Evolutionary conservation across 2,113 vertebrate species (phyloP).

Genomic region (Cryptoleucopteryx plumbea): DNA sequence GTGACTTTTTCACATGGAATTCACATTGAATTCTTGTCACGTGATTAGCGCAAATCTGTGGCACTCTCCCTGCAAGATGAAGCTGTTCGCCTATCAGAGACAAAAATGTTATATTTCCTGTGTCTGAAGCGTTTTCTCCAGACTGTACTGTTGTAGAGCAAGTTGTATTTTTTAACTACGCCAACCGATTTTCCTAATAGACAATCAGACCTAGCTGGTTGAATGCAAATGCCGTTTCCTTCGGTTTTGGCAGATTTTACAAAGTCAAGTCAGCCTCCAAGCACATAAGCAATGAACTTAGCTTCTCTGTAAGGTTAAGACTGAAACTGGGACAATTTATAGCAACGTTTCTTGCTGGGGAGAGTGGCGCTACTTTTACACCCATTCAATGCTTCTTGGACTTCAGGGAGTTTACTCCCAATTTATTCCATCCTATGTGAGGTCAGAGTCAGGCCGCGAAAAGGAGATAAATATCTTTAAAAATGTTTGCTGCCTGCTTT

Average conservation of each 20-base stretch:
- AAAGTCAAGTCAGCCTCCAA: neutral
- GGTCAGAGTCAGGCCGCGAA: neutral
- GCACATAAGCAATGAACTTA: neutral
- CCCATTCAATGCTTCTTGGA: neutral
- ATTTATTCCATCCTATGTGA: neutral
- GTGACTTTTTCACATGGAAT: neutral
- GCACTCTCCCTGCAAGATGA: neutral
- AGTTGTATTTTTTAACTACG: neutral
- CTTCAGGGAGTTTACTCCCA: neutral
- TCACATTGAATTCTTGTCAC: neutral
- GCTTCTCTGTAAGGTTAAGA: neutral
- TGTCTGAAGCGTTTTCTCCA: neutral
- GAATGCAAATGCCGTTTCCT: neutral
- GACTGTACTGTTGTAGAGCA: neutral
- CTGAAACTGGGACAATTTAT: neutral
- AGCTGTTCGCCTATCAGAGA: neutral
- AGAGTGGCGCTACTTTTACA: neutral
- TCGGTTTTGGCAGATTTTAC: neutral
- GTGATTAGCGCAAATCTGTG: accelerated
- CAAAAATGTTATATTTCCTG: neutral
- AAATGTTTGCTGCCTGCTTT: neutral
- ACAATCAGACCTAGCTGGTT: neutral
- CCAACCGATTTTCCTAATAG: neutral
- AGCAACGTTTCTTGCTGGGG: neutral
- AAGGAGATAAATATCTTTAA: neutral